Percentiles rank a stretch among this genome's conserved stretches.
Conservation (phyloP, 2,797 vertebrate species). For the Alcedo quadribrachys region DNA sequence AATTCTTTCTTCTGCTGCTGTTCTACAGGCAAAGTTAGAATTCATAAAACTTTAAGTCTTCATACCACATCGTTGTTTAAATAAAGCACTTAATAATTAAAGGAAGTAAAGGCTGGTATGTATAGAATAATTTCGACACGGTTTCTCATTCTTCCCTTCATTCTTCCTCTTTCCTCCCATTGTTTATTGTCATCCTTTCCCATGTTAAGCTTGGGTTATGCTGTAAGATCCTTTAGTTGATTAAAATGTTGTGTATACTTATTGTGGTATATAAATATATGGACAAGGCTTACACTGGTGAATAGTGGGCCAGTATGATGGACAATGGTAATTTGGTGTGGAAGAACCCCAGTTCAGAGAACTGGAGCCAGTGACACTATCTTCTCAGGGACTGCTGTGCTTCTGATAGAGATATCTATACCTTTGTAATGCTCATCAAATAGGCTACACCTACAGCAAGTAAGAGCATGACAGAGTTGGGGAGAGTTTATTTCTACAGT, state of each 20-base stretch:
- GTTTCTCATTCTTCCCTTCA: constrained; percentile 33
- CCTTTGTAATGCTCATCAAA: fast-evolving
- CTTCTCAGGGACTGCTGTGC: neutral
- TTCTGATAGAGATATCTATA: neutral
- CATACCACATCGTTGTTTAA: constrained; percentile 7
- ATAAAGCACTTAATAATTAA: constrained; percentile 6
- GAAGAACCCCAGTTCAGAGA: neutral
- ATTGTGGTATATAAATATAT: neutral
- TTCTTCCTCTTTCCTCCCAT: constrained; percentile 57
- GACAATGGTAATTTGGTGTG: neutral
- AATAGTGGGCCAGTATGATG: neutral
- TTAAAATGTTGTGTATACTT: neutral
- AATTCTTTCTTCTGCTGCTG: neutral
- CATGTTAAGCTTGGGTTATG: neutral
- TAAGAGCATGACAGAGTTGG: neutral
- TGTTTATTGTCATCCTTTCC: constrained; percentile 47
- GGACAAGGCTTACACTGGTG: neutral
- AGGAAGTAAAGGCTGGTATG: constrained; percentile 26
- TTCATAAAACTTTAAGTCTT: neutral
- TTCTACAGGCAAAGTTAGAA: neutral
- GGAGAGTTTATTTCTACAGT: neutral
- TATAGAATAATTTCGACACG: neutral
- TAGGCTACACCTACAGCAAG: neutral
- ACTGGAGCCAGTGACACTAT: neutral
- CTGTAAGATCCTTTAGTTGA: neutral